These are phyloP conservation scores for Maniola jurtina DNA, from an alignment of 1,140 invertebrate genomes.

Conservation along the genomic window DNA sequence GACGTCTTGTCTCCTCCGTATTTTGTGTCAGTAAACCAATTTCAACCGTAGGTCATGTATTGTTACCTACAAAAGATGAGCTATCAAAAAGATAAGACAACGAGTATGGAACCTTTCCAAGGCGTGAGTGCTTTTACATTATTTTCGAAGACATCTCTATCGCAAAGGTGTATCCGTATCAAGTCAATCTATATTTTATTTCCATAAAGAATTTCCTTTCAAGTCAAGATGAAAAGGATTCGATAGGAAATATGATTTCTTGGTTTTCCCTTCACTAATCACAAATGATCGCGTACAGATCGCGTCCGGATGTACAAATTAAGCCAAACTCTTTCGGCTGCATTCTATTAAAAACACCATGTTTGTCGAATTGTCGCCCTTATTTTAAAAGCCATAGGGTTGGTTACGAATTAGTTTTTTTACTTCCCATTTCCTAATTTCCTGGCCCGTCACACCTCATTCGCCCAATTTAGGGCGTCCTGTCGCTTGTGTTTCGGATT, in stretches of 20 bases:
- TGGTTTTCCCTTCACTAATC: slow-evolving; percentile 29
- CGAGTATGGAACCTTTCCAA: no score
- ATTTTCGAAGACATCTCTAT: no score
- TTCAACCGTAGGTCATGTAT: no score
- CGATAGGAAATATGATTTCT: slow-evolving; percentile 36
- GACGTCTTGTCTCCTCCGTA: no score
- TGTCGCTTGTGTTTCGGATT: slow-evolving; percentile 36
- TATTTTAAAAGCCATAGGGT: slow-evolving; percentile 33
- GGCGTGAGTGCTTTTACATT: no score
- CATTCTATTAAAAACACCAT: slow-evolving; percentile 12
- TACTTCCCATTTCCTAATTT: slow-evolving; percentile 48
- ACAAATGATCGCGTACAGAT: slow-evolving; percentile 38
- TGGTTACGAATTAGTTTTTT: not conserved
- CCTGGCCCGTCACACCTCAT: slow-evolving; percentile 57
- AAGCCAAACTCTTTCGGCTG: slow-evolving; percentile 37
- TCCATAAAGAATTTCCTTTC: slow-evolving; percentile 12
- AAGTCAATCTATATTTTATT: not conserved
- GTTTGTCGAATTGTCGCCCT: slow-evolving; percentile 23
- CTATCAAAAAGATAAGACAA: no score
- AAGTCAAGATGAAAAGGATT: slow-evolving; percentile 29
- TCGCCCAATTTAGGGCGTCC: slow-evolving; percentile 57
- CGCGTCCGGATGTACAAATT: slow-evolving; percentile 43
- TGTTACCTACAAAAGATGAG: no score
- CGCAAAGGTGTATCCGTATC: no score
- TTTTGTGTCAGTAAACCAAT: no score